Percentiles rank a stretch among this genome's conserved stretches.
phyloP scores from a whole-genome alignment of 2,113 vertebrate species.

The Cyanocitta stelleri region DNA sequence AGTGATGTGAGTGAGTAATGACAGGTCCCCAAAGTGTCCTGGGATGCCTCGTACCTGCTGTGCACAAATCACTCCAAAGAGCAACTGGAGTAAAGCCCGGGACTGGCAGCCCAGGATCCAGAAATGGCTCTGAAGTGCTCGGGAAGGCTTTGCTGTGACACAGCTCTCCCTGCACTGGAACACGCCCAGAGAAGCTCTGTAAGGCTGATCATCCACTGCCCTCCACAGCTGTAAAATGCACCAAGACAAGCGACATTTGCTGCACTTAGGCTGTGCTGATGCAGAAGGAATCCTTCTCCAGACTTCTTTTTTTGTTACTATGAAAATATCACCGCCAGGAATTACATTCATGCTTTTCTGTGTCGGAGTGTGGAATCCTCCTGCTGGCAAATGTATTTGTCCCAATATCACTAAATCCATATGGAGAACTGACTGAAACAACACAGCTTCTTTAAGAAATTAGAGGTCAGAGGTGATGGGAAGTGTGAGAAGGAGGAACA shows the following conservation, averaged over 20 bases:
- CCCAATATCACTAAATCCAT: neutral
- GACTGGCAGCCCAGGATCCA: neutral
- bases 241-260: neutral
- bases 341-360: neutral
- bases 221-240: neutral
- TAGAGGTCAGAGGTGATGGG: neutral
- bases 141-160: neutral
- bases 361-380: neutral
- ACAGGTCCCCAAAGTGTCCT: neutral
- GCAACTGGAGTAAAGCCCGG: neutral
- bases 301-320: neutral
- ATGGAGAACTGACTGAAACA: neutral
- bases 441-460: neutral
- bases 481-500: neutral
- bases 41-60: rapidly evolving
- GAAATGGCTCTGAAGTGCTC: neutral
- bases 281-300: neutral
- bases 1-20: neutral
- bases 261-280: neutral
- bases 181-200: rapidly evolving
- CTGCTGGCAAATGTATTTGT: neutral
- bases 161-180: neutral
- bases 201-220: neutral
- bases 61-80: neutral
- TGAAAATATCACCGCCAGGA: neutral